Conservation (phyloP, 1,140 invertebrate species). For the Oscheius sp. region DNA sequence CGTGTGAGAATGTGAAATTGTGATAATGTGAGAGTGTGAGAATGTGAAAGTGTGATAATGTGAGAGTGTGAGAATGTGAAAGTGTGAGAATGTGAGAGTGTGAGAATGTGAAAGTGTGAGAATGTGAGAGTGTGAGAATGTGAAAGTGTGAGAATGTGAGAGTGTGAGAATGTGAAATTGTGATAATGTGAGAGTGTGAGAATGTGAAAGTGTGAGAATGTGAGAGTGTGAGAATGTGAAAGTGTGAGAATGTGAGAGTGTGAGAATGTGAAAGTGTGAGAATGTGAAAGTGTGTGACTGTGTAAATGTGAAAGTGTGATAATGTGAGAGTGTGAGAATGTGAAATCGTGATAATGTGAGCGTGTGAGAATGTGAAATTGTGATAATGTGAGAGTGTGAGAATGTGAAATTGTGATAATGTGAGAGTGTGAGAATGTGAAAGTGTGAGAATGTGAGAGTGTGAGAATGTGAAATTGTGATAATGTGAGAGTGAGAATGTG, state of each 20-base stretch:
- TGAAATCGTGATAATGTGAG: no score
- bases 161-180: conserved; percentile 3
- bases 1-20: background rate
- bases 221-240: background rate
- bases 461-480: no score
- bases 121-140: no score
- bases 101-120: no score
- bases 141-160: no score
- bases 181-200: background rate
- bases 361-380: background rate
- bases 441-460: no score
- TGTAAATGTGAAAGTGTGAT: no score
- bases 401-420: background rate
- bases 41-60: background rate
- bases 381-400: background rate
- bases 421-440: no score
- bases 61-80: background rate
- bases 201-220: background rate
- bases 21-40: background rate
- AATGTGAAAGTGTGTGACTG: no score
- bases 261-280: no score
- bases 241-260: background rate
- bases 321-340: conserved; percentile 6
- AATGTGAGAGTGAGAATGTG: no score
- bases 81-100: no score